Base-by-base conservation (phyloP, 2,113 vertebrate genomes). In the Epinephelus lanceolatus region DNA sequence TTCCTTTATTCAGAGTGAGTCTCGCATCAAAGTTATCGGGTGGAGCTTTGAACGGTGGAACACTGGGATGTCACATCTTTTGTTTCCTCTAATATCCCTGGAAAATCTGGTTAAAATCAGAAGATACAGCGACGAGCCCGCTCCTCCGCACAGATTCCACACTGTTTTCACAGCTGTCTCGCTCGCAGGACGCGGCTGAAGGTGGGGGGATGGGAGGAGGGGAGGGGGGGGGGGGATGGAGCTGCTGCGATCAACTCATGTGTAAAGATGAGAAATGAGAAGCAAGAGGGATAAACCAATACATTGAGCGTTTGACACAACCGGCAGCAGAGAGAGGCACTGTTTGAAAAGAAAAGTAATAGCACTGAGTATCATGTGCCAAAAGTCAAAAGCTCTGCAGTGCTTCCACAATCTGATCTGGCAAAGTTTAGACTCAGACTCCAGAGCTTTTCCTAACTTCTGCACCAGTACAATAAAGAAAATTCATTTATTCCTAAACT, bases 91-190 rank as follows among this genome's bases (percentile, higher is more conserved):
- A 90, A 93, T 94, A 94, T 94, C 94, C 92, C 92, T 92, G 90
- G 87, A 94, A 94, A 94, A 94, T 91, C 94, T 95, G 94, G 87
- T 94, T 94, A 93, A 87, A 93, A 92, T 85, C 68, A 86, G 87
- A 87, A 71, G 89, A 91, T 85, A 56, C 71, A 53, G 90, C 82
- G 66, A 57, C 62, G 67, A 79, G 90, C 63, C 37, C 18, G 74
- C 87, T 76, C 52, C 87, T 86, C 84, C 63, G 89, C 90, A 56
- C 70, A 71, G 91, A 91, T 90, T 92, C 89, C 92, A 83, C 92
- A 93, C 93, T 94, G 92, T 91, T 94, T 94, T 92, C 90, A 92
- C 91, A 94, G 94, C 93, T 94, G 94, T 95, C 89, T 93, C 84
- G 60, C 90, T 87, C 71, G 78, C 83, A 88, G 89, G 91, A 92